Evolutionary conservation across 2,113 vertebrate species (phyloP).

Genomic region (Myotis lucifugus): DNA sequence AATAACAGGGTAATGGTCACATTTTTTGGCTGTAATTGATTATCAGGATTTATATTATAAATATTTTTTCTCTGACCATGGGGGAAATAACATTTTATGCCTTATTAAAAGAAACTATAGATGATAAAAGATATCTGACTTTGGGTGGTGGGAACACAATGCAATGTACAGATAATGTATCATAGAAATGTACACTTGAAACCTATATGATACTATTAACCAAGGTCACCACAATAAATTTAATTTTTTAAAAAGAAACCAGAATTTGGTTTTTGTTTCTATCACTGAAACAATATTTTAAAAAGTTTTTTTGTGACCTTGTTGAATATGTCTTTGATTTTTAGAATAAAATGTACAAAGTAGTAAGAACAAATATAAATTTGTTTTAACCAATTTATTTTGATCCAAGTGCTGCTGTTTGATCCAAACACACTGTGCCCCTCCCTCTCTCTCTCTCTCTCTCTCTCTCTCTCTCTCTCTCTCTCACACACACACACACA

Average conservation of each 20-base stretch:
- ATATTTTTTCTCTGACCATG: constrained; percentile 34
- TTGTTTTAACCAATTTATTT: constrained; percentile 30
- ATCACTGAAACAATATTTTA: constrained; percentile 41
- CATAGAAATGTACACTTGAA: not conserved
- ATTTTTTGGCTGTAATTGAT: constrained; percentile 48
- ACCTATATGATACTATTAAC: not conserved
- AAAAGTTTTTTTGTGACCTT: constrained; percentile 40
- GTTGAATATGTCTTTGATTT: constrained; percentile 64
- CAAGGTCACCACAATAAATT: not conserved
- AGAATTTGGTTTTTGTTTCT: constrained; percentile 23
- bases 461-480: not conserved
- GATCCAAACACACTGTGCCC: not conserved
- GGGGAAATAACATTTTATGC: not conserved
- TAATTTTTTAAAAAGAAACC: constrained; percentile 42
- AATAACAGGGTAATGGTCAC: constrained; percentile 9
- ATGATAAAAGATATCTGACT: not conserved
- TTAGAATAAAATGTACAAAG: constrained; percentile 64
- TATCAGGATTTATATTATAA: constrained; percentile 17
- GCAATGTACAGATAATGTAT: not conserved
- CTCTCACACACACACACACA: too few relatives aligned
- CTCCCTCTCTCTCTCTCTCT: not conserved
- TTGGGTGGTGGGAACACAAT: not conserved
- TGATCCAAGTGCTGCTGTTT: constrained; percentile 29
- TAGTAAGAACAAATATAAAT: constrained; percentile 63
- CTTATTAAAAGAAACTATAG: constrained; percentile 53